A percentile compares a stretch with the other conserved stretches of the same genome.
phyloP scores from a whole-genome alignment of 1,140 invertebrate species.

The Zaprionus kolodkinae region DNA sequence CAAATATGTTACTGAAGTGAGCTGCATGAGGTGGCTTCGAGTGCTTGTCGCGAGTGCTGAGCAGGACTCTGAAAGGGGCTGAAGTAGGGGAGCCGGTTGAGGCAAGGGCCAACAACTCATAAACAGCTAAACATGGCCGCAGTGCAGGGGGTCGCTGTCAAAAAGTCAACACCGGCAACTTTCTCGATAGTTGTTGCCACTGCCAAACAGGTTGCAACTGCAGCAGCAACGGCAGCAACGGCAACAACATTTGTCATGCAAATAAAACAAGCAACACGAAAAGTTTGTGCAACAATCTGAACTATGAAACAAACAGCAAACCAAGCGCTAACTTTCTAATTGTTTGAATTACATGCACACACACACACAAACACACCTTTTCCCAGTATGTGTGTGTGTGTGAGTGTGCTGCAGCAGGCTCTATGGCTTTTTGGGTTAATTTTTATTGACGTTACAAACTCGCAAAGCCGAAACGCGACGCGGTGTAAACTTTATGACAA shows the following conservation, averaged over 20 bases:
- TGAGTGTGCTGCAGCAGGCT: slow-evolving; percentile 36
- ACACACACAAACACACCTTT: slow-evolving; percentile 47
- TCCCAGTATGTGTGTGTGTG: slow-evolving; percentile 13
- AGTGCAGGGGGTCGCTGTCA: slow-evolving; percentile 29
- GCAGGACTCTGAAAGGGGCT: neutral
- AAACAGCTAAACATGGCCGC: slow-evolving; percentile 44
- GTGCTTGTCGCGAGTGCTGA: neutral
- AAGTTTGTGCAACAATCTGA: slow-evolving; percentile 46
- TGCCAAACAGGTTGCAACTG: slow-evolving; percentile 35
- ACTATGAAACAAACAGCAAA: slow-evolving; percentile 58
- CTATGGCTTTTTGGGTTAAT: slow-evolving; percentile 65
- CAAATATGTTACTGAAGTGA: slow-evolving; percentile 58
- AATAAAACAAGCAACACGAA: slow-evolving; percentile 62
- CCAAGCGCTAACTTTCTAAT: slow-evolving; percentile 69
- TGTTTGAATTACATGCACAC: slow-evolving; percentile 74
- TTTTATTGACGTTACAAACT: slow-evolving; percentile 52
- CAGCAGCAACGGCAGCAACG: neutral
- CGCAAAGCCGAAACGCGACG: slow-evolving; percentile 4
- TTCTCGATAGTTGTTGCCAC: slow-evolving; percentile 39
- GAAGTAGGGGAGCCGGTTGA: neutral
- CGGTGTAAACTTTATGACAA: slow-evolving; percentile 34
- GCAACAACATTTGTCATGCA: slow-evolving; percentile 65
- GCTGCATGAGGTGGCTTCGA: slow-evolving; percentile 8
- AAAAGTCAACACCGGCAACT: slow-evolving; percentile 45
- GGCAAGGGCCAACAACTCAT: slow-evolving; percentile 29